Base-by-base conservation (phyloP, 92 coral and sea anemone genomes). In the Umimayanthus chanpuru region DNA sequence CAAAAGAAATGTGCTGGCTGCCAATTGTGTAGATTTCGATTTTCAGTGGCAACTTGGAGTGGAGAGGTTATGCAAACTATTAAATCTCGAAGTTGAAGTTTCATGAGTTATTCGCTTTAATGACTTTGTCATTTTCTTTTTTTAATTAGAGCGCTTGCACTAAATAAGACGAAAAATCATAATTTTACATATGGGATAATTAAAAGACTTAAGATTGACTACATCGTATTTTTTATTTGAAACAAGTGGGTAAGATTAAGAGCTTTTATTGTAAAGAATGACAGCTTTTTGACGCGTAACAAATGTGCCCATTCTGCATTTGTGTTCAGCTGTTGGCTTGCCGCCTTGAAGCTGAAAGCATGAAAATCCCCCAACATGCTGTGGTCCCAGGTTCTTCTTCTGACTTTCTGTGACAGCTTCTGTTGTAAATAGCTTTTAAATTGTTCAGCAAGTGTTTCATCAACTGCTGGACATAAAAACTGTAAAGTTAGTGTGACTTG, bases 391-490 rank as follows among this genome's bases (percentile, higher is more conserved):
- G 76, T 72, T 72, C 32, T 29, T 72, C 76, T 73, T 73, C 23
- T 32, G 44, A 73, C 47, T 40, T 73, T 73, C 41, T 73, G 47
- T 3, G 77, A 73, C 77, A 73, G 77, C 47, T 14, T 73, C 43
- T 73, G 77, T 73, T 14, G 38, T 73, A 73, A 32, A 73, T 15
- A 73, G 44, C 77, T 73, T 73, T 73, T 38, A 73, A 73, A 16
- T 73, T 4, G 38, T 6, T 73, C 77, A 32, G 47, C 44, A 73
- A 73, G 6, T 36, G n/a, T 23, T 73, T 73, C 21, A 73, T 73
- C n/a, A 36, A 73, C 77, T 73, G 77, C 76, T 73, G 77, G 77
- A 14, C 77, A 36, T 9, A 32, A 73, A 73, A 73, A 73, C 77
- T 32, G 20, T 44, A 9, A 44, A 44, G 49, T 44, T 44, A 44